These are phyloP conservation scores for Cichlasoma orientale DNA, from an alignment of 2,797 vertebrate species.

Conservation along the genomic window DNA sequence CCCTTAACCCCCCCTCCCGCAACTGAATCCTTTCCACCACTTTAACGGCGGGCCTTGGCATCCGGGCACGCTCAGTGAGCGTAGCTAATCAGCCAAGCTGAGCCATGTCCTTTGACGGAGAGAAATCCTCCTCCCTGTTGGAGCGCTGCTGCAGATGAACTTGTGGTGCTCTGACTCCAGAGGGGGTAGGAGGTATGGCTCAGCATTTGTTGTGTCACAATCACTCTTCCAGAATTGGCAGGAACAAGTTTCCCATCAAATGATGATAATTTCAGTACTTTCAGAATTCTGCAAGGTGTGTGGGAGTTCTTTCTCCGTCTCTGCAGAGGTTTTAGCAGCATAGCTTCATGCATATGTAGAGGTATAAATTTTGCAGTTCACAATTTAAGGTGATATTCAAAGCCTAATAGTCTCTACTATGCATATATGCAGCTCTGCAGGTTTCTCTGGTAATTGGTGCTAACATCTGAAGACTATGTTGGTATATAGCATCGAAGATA, in stretches of 20 bases:
- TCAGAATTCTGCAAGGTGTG: conserved; percentile 35
- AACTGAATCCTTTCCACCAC: conserved; percentile 66
- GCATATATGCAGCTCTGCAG: conserved; percentile 55
- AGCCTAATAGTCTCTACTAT: conserved; percentile 37
- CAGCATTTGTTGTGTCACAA: conserved; percentile 61
- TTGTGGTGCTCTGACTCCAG: conserved; percentile 69
- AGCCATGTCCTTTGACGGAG: conserved; percentile 73
- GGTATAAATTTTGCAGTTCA: conserved; percentile 43
- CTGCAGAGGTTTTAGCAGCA: conserved; percentile 39
- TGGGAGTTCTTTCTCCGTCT: conserved; percentile 26
- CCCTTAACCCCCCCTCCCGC: conserved; percentile 30
- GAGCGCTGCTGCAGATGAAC: conserved; percentile 79
- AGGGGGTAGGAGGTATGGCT: conserved; percentile 20
- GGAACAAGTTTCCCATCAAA: conserved; percentile 52
- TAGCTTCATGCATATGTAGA: conserved; percentile 56
- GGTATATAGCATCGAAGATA: conserved; percentile 26
- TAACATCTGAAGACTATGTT: conserved; percentile 62
- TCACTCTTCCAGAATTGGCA: conserved; percentile 60
- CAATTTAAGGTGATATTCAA: conserved; percentile 56
- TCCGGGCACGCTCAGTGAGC: conserved; percentile 64
- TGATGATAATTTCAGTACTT: conserved; percentile 36
- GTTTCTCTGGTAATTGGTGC: conserved; percentile 64
- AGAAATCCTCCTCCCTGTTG: conserved; percentile 64
- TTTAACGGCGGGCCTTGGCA: conserved; percentile 48
- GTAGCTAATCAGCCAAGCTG: conserved; percentile 78